These are phyloP conservation scores for Parauchenoglanis ngamensis DNA, from an alignment of 2,797 vertebrate genomes.

Conservation along the genomic window DNA sequence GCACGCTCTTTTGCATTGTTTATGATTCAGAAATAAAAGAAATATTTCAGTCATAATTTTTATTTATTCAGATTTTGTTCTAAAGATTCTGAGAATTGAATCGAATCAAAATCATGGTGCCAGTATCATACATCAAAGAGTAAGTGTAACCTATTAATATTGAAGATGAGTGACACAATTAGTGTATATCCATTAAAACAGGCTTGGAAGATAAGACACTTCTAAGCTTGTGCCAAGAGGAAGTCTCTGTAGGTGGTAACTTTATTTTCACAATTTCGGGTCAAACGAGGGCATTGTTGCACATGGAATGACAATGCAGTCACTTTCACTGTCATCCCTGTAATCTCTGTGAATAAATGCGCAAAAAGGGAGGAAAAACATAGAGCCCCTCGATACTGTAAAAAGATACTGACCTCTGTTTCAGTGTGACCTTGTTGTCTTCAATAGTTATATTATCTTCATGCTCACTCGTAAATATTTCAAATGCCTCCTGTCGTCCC, in stretches of 20 bases:
- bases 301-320: not conserved
- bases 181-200: not conserved
- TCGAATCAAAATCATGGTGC: not conserved
- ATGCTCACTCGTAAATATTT: slow-evolving; percentile 84
- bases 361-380: not conserved
- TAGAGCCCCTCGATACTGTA: not conserved
- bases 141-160: not conserved
- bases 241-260: not conserved
- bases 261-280: not conserved
- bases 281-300: too few species aligned
- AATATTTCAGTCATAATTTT: too few species aligned
- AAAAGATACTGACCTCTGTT: slow-evolving; percentile 78
- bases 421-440: slow-evolving; percentile 86
- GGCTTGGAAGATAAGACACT: not conserved
- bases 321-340: not conserved
- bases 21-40: too few species aligned
- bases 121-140: too few species aligned
- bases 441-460: slow-evolving; percentile 80
- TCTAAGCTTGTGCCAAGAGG: not conserved
- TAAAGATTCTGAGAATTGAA: too few species aligned
- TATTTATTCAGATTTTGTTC: too few species aligned
- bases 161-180: not conserved
- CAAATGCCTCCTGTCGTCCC: slow-evolving; percentile 88
- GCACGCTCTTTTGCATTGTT: not conserved
- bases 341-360: not conserved